A percentile compares a stretch with the other conserved stretches of the same genome.
These are phyloP conservation scores for Drosophila nigrodunni DNA, from an alignment of 1,140 invertebrate species.

Conservation along the genomic window DNA sequence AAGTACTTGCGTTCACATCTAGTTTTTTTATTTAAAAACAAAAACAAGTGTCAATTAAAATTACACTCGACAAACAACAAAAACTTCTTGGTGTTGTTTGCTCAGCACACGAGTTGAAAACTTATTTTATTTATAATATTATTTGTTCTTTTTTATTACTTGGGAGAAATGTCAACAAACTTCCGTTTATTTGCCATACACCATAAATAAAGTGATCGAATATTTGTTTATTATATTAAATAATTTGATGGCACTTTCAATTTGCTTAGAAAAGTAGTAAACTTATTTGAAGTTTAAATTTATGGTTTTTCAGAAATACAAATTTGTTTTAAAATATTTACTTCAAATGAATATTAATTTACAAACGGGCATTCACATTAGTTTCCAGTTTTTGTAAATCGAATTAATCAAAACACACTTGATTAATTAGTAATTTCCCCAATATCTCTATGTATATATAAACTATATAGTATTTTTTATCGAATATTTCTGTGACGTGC, in stretches of 20 bases:
- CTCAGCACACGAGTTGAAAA: slow-evolving; percentile 16
- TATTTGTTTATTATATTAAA: neutral
- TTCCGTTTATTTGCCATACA: neutral
- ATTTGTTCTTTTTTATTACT: too few relatives aligned
- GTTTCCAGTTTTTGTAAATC: neutral
- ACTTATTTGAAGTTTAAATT: too few relatives aligned
- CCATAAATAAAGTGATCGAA: neutral
- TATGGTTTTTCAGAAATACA: too few relatives aligned
- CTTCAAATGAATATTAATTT: neutral
- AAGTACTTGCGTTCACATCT: slow-evolving; percentile 2
- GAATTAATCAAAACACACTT: too few relatives aligned
- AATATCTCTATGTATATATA: neutral
- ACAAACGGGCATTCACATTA: neutral
- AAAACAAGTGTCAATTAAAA: slow-evolving; percentile 38
- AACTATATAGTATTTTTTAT: neutral
- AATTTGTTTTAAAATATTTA: too few relatives aligned
- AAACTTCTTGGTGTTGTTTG: slow-evolving; percentile 9
- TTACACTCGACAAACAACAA: slow-evolving; percentile 6
- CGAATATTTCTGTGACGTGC: slow-evolving; percentile 3
- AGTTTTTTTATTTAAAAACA: slow-evolving; percentile 28
- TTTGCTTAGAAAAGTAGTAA: too few relatives aligned
- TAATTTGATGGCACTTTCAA: too few relatives aligned
- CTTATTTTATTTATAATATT: slow-evolving; percentile 5
- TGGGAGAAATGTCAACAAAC: slow-evolving; percentile 5
- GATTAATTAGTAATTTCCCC: neutral